Evolutionary conservation across 2,113 vertebrate genomes (phyloP).

Genomic region (Thalassoma bifasciatum): DNA sequence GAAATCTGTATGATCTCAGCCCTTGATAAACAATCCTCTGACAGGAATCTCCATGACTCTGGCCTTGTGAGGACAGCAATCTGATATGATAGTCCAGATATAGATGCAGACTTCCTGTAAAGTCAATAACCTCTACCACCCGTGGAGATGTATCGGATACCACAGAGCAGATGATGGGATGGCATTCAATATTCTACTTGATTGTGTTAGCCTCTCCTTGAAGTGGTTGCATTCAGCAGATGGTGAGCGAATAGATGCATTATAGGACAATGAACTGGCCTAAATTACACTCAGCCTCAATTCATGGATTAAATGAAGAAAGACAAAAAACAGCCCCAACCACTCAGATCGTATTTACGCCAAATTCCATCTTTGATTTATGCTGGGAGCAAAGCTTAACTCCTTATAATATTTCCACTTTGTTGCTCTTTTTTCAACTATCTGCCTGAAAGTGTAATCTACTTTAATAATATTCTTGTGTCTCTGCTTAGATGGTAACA

Average conservation of each 20-base stretch:
- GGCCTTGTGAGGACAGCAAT: conserved; percentile 6
- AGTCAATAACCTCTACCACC: conserved; percentile 38
- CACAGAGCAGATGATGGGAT: conserved; percentile 27
- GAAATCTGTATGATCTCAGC: background rate
- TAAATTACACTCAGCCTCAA: background rate
- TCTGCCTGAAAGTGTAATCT: too few species aligned
- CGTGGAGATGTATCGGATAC: conserved; percentile 17
- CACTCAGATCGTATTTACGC: background rate
- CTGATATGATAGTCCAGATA: conserved; percentile 21
- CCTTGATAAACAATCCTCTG: background rate
- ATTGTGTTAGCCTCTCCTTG: conserved; percentile 28
- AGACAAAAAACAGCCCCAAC: background rate
- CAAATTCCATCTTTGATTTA: background rate
- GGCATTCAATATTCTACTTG: conserved; percentile 36
- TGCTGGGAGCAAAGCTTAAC: background rate
- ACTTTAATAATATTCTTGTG: background rate
- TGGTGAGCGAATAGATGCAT: background rate
- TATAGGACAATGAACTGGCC: background rate
- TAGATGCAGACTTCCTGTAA: conserved; percentile 45
- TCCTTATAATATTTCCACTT: background rate
- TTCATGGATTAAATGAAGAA: background rate
- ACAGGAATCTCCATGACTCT: background rate
- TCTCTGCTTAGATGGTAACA: conserved; percentile 75
- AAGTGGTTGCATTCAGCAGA: conserved; percentile 19
- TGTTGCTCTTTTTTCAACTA: background rate